Base-by-base conservation (phyloP, 2,113 vertebrate species). In the Isichthys henryi region DNA sequence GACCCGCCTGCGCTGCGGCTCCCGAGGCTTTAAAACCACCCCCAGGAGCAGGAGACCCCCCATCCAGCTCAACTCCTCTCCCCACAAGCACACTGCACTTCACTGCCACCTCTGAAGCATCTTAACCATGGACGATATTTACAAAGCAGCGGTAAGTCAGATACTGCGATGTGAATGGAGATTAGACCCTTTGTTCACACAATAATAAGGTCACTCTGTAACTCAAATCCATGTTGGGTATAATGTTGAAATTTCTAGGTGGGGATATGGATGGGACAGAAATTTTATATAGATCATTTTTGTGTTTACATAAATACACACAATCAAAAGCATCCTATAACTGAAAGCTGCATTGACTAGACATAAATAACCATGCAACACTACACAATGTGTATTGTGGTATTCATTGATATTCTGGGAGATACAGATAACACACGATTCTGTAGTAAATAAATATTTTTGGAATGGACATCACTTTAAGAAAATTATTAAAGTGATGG, bases 81-180 rank as follows among this genome's bases (percentile, higher is more conserved):
- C 86, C 50, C 87, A 88, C 91, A 88, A 31, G 46, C n/a, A 74
- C 23, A 80, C 46, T 0, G 56, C 90, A 91, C 89, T 77, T 43
- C 15, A 4, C 31, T 48, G 86, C 15, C 87, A 23, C 19, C 45
- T 43, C 82, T 46, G 35, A 35, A 82, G 49, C 88, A 89, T 86
- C 13, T 88, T 7, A 27, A 92, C 91, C 93, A 97, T 97, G 97
- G 97, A 97, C 92, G 96, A 97, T 92, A 97, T 97, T 90, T 97
- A 97, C 83, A 97, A 97, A 90, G 97, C 97, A 90, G 97, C 97
- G 92, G 97, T 97, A 92, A 95, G 96, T 95, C 56, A 7, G 45
- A 52, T 53, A 89, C 2, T 86, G 88, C 84, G 46, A 35, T 39
- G 52, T 31, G 52, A 48, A 49, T 82, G 66, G 84, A 86, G 21